Percentiles rank a stretch among this genome's conserved stretches.
These are phyloP conservation scores for Eutrigla gurnardus DNA, from an alignment of 2,797 vertebrate species.

Conservation along the genomic window DNA sequence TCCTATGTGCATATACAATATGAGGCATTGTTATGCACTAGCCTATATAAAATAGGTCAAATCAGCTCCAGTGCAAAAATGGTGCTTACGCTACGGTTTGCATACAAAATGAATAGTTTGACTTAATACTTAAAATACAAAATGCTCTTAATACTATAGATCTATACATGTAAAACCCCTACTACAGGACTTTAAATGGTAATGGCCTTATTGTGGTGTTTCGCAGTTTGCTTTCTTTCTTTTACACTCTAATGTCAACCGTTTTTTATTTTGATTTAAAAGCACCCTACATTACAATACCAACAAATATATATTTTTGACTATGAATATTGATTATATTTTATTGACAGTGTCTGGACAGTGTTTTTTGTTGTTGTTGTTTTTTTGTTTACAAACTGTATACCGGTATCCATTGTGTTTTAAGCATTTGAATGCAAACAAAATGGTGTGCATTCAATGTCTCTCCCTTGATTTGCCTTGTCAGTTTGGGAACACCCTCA, in stretches of 20 bases:
- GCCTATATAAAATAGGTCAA: not conserved
- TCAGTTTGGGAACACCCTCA: not conserved
- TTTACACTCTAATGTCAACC: not conserved
- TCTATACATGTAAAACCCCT: not conserved
- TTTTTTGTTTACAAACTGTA: not conserved
- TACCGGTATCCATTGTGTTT: not conserved
- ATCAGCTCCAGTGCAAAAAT: not conserved
- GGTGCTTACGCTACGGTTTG: not conserved
- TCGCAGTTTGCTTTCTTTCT: not conserved
- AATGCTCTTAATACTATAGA: not conserved
- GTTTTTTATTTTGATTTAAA: not conserved
- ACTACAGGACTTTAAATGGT: not conserved
- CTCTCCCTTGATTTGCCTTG: not conserved
- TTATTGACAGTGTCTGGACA: not conserved
- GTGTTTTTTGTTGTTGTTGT: accelerated
- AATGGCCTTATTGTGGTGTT: not conserved
- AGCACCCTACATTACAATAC: not conserved
- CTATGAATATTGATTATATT: not conserved
- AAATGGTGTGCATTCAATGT: not conserved
- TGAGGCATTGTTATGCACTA: not conserved
- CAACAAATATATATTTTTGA: not conserved
- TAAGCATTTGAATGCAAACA: not conserved
- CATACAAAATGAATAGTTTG: not conserved
- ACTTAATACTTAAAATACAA: not conserved
- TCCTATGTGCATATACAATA: not conserved